phyloP scores from a whole-genome alignment of 53 echinoderm and acorn worm species.

The Patiria pectinifera region DNA sequence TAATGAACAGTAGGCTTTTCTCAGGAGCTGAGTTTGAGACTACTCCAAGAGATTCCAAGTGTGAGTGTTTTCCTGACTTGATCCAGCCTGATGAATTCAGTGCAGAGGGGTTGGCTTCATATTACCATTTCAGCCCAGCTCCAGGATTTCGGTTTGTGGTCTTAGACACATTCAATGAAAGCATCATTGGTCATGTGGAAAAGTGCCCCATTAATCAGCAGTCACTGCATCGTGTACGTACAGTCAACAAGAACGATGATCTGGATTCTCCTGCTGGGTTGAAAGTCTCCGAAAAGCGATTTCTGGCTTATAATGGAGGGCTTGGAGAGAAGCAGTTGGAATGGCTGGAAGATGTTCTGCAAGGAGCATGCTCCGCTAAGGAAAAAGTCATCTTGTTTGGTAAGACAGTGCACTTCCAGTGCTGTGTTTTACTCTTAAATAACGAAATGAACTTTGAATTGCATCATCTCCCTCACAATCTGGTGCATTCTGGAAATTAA shows the following conservation, averaged over 20 bases:
- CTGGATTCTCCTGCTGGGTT: conserved; percentile 68
- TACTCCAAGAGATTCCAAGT: conserved; percentile 16
- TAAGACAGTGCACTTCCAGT: conserved; percentile 10
- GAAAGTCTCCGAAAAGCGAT: conserved; percentile 55
- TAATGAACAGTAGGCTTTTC: conserved; percentile 65
- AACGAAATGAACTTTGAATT: too few relatives aligned
- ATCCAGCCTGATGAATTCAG: neutral
- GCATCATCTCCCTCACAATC: too few relatives aligned
- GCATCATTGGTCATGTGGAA: conserved; percentile 58
- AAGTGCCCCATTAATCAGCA: conserved; percentile 47
- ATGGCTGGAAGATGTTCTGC: conserved; percentile 72
- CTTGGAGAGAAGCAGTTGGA: conserved; percentile 69
- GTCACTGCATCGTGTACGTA: conserved; percentile 50
- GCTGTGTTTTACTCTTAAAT: neutral
- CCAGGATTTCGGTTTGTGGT: conserved; percentile 79
- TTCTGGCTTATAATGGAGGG: conserved; percentile 73
- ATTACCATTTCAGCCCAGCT: conserved; percentile 84
- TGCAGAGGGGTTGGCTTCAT: conserved; percentile 18
- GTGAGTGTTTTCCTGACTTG: neutral
- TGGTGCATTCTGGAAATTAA: too few relatives aligned
- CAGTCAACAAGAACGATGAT: conserved; percentile 67
- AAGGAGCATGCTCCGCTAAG: conserved; percentile 41
- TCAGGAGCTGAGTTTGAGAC: conserved; percentile 33
- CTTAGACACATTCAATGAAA: conserved; percentile 71
- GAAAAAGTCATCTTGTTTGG: conserved; percentile 81